phyloP scores from a whole-genome alignment of 2,113 vertebrate genomes.

The Trinectes maculatus region DNA sequence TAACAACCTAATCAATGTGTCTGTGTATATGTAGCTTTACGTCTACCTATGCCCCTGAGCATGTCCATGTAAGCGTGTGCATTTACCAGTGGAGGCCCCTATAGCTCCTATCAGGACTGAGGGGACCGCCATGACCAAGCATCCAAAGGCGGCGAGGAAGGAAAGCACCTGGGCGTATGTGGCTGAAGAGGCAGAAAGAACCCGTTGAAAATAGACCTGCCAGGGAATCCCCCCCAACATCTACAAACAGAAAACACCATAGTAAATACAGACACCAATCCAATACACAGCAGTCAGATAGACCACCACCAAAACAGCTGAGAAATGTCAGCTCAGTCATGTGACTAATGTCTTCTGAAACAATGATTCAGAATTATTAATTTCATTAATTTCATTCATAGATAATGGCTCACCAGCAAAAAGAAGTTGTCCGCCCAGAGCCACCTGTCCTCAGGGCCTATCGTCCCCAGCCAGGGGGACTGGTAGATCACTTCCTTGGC shows the following conservation, averaged over 20 bases:
- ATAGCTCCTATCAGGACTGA: constrained; percentile 94
- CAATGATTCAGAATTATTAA: background rate
- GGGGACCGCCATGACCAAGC: constrained; percentile 94
- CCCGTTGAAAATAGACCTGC: constrained; percentile 98
- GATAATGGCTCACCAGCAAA: constrained; percentile 85
- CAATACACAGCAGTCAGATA: constrained; percentile 30
- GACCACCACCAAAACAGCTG: background rate
- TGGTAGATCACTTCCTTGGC: constrained; percentile 88
- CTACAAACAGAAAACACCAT: constrained; percentile 82
- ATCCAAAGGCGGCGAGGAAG: constrained; percentile 94
- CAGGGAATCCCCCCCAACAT: constrained; percentile 96
- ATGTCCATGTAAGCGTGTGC: background rate
- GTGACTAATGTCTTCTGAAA: background rate
- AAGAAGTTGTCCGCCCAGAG: constrained; percentile 94
- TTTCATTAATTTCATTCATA: too few species aligned
- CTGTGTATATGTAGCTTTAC: background rate
- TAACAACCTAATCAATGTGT: constrained; percentile 36
- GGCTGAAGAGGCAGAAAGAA: constrained; percentile 97
- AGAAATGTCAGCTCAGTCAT: background rate
- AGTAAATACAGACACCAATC: constrained; percentile 59
- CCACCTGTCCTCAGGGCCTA: constrained; percentile 85
- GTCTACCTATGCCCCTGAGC: background rate
- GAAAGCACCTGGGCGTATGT: constrained; percentile 97
- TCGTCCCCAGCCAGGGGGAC: constrained; percentile 90
- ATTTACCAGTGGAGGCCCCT: constrained; percentile 94